Evolutionary conservation across 2,113 vertebrate species (phyloP).

Genomic region (Beaufortia kweichowensis): DNA sequence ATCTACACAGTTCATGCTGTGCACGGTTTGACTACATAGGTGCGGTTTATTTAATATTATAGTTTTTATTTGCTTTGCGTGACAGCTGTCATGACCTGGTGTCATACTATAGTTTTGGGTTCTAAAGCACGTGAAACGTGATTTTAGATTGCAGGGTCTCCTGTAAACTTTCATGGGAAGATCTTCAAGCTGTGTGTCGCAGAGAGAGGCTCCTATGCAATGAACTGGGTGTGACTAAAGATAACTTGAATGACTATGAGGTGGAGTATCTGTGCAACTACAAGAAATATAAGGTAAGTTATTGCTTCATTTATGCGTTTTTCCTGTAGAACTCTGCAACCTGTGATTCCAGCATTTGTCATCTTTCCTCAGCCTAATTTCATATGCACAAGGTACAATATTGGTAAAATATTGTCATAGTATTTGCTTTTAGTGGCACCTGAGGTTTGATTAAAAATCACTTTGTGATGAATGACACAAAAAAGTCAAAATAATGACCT

Average conservation of each 20-base stretch:
- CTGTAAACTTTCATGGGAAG: slow-evolving; percentile 76
- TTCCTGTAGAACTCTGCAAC: neutral
- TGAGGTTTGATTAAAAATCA: too few relatives aligned
- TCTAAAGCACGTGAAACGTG: neutral
- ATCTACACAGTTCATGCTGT: too few relatives aligned
- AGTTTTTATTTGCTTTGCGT: too few relatives aligned
- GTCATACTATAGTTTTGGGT: neutral
- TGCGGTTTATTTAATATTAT: too few relatives aligned
- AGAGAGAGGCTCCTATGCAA: slow-evolving; percentile 73
- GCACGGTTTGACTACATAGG: too few relatives aligned
- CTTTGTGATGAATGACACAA: too few relatives aligned
- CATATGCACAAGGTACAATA: neutral
- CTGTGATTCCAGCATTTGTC: neutral
- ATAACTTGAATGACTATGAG: slow-evolving; percentile 81
- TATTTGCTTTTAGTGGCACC: too few relatives aligned
- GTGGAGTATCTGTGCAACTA: slow-evolving; percentile 89
- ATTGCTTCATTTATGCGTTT: neutral
- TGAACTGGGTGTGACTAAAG: slow-evolving; percentile 73
- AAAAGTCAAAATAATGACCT: too few relatives aligned
- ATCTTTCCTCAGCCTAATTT: neutral
- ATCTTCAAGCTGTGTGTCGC: slow-evolving; percentile 79
- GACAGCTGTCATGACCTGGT: too few relatives aligned
- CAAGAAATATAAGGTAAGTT: slow-evolving; percentile 75
- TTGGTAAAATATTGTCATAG: too few relatives aligned
- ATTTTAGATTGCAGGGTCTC: slow-evolving; percentile 73